These are phyloP conservation scores for Eupithecia subumbrata DNA, from an alignment of 2,888 invertebrate genomes.

Conservation along the genomic window DNA sequence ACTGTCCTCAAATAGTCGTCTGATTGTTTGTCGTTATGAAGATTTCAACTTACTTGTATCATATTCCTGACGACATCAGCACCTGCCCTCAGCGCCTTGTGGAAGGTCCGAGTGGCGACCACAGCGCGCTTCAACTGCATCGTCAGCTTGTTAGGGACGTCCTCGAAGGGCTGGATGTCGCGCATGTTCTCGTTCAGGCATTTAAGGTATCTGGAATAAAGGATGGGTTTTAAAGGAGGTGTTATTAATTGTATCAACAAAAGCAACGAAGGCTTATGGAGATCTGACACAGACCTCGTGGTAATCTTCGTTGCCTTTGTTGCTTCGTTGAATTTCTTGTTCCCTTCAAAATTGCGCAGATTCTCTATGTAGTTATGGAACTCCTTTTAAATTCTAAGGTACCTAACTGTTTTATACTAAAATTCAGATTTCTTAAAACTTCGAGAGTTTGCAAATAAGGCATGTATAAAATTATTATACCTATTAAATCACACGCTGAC, in stretches of 20 bases:
- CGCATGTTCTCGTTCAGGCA: constrained; percentile 97
- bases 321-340: not conserved
- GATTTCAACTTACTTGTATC: constrained; percentile 83
- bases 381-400: too few relatives aligned
- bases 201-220: constrained; percentile 86
- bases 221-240: not conserved
- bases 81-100: constrained; percentile 93
- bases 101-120: constrained; percentile 97
- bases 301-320: not conserved
- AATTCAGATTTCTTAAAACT: not conserved
- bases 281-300: not conserved
- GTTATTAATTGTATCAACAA: not conserved
- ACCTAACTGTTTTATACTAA: too few relatives aligned
- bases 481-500: not conserved
- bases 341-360: not conserved
- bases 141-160: constrained; percentile 95
- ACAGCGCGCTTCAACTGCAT: constrained; percentile 96
- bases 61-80: constrained; percentile 91
- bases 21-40: not conserved
- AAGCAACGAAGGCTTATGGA: not conserved
- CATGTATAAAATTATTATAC: not conserved
- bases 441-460: not conserved
- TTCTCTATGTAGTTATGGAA: too few relatives aligned
- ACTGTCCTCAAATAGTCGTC: not conserved
- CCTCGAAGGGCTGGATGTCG: constrained; percentile 96